Conservation (phyloP, 2,888 invertebrate genomes). For the Agriopis marginaria region DNA sequence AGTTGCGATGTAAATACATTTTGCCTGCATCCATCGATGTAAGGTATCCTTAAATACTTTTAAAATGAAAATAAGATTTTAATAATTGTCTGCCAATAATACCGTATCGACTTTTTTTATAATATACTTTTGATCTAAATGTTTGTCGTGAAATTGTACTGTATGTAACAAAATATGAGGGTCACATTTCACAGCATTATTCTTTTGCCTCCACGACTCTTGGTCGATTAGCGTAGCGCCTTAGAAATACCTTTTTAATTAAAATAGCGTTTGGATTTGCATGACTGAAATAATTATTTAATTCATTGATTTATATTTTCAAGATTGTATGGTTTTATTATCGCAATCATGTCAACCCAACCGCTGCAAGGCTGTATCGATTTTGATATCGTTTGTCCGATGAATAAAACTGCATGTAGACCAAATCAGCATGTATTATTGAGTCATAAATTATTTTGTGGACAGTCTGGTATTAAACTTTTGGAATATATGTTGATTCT, state of each 20-base stretch:
- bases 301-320: constrained; percentile 5
- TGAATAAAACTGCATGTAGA: constrained; percentile 40
- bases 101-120: too few relatives aligned
- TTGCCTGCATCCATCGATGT: too few relatives aligned
- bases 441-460: constrained; percentile 65
- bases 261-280: constrained; percentile 15
- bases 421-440: constrained; percentile 50
- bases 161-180: not conserved
- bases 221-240: not conserved
- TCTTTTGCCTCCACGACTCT: not conserved
- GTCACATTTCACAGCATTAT: not conserved
- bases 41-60: too few relatives aligned
- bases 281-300: constrained; percentile 14
- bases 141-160: not conserved
- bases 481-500: constrained; percentile 52
- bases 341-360: constrained; percentile 19
- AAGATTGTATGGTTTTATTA: not conserved
- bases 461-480: constrained; percentile 71
- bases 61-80: too few relatives aligned
- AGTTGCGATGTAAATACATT: too few relatives aligned
- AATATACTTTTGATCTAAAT: too few relatives aligned
- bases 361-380: constrained; percentile 46
- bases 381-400: constrained; percentile 50
- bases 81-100: too few relatives aligned
- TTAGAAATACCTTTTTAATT: constrained; percentile 9